Evolutionary conservation across 2,113 vertebrate genomes (phyloP), one percentile per base, ranked within the genome.

Genomic region (Myotis brandtii): DNA sequence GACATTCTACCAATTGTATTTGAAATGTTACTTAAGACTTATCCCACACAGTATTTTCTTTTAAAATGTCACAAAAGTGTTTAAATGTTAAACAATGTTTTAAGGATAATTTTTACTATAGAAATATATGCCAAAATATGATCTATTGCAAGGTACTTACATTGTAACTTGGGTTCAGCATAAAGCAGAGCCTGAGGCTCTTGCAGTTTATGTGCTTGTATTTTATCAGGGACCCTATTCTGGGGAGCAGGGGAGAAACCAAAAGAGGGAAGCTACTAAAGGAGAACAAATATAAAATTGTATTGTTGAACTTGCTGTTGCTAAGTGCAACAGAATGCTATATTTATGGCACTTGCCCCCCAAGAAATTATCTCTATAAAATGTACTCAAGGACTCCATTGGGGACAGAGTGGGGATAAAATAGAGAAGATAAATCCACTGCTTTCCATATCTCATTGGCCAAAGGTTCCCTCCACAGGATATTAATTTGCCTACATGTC

Each of bases 21-120:
- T 93, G 20, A 69, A 91, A 91, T 82, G 21, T 52, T 87, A 80
- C 34, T 95, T 89, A 69, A 95, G 56, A 95, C 30, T 77, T 79
- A 32, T 80, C 69, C 21, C 23, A 77, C 46, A 80, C 2, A 4
- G 8, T 76, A 70, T 83, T 96, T 84, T 96, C 50, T 46, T 85
- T 95, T 91, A 46, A 86, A 93, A 87, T 79, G 40, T 32, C 86
- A 30, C 14, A 85, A 83, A 88, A 89, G 70, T 64, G 5, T 64
- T 94, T 96, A 69, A 89, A 82, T 80, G 66, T 93, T 46, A 81
- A 70, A 62, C 73, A 89, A 76, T 66, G 3, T 86, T 64, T 93
- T 77, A 50, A 80, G 70, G 87, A 81, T 87, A 87, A 67, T 64
- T 80, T 96, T 82, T 72, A 52, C 23, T 43, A 23, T 56, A 76